Conservation (phyloP, 1,140 invertebrate genomes). For the Phenacoccus solenopsis region DNA sequence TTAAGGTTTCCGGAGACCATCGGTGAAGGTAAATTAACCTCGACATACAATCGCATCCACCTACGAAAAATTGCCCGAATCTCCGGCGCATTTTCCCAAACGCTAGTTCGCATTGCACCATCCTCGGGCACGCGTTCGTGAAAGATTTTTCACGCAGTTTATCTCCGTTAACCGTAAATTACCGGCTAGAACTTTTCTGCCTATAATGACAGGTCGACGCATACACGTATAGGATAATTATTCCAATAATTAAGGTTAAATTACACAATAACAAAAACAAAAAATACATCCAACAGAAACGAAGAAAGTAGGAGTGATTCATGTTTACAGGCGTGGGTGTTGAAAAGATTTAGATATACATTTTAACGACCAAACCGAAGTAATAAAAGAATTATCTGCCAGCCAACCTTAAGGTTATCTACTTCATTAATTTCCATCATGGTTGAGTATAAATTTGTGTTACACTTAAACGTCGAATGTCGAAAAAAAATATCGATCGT, state of each 20-base stretch:
- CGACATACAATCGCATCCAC: neutral
- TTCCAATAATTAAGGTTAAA: neutral
- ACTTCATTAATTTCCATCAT: neutral
- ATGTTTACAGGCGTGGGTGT: constrained; percentile 1
- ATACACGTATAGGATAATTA: neutral
- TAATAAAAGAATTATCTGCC: neutral
- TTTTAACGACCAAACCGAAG: neutral
- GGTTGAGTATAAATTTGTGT: neutral
- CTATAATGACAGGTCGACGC: neutral
- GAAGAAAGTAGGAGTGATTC: constrained; percentile 1
- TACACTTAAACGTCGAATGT: neutral
- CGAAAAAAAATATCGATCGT: neutral
- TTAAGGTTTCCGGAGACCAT: neutral
- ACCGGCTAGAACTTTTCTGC: neutral
- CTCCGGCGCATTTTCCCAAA: too few species aligned
- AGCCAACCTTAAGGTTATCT: neutral
- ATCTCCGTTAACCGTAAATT: neutral
- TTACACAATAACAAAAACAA: neutral
- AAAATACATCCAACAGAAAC: neutral
- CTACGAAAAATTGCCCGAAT: neutral
- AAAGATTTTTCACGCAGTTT: constrained; percentile 1
- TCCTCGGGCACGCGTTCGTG: neutral
- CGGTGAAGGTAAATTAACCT: neutral
- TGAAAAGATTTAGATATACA: constrained; percentile 3
- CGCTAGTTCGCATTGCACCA: too few species aligned